A percentile compares a stretch with the other conserved stretches of the same genome.
These are phyloP conservation scores for Penaeus japonicus DNA, from an alignment of 1,140 invertebrate genomes.

Conservation along the genomic window DNA sequence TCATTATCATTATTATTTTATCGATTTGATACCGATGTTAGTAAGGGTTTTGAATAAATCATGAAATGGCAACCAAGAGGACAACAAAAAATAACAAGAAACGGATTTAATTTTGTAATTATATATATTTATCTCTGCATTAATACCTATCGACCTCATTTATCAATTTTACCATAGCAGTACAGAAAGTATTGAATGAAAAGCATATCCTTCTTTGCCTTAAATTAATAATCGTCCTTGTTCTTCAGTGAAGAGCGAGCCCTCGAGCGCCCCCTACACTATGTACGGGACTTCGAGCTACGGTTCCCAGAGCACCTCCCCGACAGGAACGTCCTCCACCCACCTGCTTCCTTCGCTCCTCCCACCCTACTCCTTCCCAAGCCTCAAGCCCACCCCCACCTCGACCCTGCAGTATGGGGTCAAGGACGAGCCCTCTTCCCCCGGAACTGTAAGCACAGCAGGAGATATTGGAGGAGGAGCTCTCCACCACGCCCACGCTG, in stretches of 20 bases:
- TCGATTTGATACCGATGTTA: neutral
- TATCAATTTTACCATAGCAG: no score
- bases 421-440: conserved; percentile 45
- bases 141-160: no score
- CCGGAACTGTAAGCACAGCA: neutral
- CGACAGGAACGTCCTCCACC: neutral
- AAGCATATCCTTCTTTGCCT: no score
- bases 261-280: neutral
- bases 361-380: conserved; percentile 20
- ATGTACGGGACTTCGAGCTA: conserved; percentile 26
- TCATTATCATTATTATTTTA: neutral
- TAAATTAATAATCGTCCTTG: no score
- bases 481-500: neutral
- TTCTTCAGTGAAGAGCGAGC: conserved; percentile 38
- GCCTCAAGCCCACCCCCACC: neutral
- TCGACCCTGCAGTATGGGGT: neutral
- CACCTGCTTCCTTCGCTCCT: conserved; percentile 19
- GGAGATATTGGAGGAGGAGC: no score
- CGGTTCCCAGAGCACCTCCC: conserved; percentile 11
- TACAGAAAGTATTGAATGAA: no score
- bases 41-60: no score
- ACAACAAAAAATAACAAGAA: no score
- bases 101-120: no score
- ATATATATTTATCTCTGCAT: no score
- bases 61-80: no score